A percentile compares a stretch with the other conserved stretches of the same genome.
phyloP scores from a whole-genome alignment of 1,140 invertebrate species.

The Maconellicoccus hirsutus region DNA sequence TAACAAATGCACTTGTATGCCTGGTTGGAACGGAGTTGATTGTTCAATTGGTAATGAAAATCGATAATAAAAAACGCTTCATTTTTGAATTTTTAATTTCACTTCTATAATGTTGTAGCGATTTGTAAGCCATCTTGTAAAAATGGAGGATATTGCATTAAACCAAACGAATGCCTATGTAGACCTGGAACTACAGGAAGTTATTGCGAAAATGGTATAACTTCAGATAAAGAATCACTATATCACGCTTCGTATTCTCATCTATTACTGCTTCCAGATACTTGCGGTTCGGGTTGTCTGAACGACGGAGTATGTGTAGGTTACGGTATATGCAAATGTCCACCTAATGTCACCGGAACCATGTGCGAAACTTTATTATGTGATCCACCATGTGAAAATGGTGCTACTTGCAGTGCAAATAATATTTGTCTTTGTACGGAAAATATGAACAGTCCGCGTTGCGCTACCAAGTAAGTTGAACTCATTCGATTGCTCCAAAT shows the following conservation, averaged over 20 bases:
- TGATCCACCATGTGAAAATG: constrained; percentile 34
- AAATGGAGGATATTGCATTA: constrained; percentile 33
- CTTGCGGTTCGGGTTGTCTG: constrained; percentile 28
- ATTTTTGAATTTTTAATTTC: no score
- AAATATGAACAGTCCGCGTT: constrained; percentile 29
- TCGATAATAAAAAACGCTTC: no score
- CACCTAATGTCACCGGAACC: constrained; percentile 30
- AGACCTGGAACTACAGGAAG: constrained; percentile 29
- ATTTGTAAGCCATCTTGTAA: constrained; percentile 33
- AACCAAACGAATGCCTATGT: constrained; percentile 32
- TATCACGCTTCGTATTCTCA: not conserved
- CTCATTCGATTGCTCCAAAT: no score
- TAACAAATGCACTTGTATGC: not conserved
- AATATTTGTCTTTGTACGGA: constrained; percentile 33
- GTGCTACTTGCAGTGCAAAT: constrained; percentile 32
- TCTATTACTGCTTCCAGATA: constrained; percentile 27
- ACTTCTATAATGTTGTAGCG: constrained; percentile 29
- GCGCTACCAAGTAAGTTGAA: constrained; percentile 30
- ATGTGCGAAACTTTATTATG: constrained; percentile 30
- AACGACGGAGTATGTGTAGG: constrained; percentile 32
- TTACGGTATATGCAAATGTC: constrained; percentile 31
- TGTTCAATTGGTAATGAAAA: constrained; percentile 14
- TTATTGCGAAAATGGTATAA: constrained; percentile 31
- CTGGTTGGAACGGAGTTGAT: not conserved
- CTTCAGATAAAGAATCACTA: no score